Base-by-base conservation (phyloP, 2,113 vertebrate genomes). In the Varanus salvator region DNA sequence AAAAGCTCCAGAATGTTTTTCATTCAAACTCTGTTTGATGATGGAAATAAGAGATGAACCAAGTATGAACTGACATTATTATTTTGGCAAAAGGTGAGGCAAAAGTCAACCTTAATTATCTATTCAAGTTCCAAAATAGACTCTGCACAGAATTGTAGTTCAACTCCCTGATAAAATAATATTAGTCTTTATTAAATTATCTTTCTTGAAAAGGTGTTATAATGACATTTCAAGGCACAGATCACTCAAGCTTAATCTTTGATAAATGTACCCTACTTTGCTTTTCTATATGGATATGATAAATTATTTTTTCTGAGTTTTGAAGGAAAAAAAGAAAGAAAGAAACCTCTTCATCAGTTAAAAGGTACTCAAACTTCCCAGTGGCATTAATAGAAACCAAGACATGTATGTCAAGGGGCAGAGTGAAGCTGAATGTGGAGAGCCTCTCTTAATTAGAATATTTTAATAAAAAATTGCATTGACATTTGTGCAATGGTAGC, bases 381-480 rank as follows among this genome's bases (percentile, higher is more conserved):
- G 3, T 52, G 50, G 64, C 29, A 60, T 78, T 72, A 74, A 84
- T 8, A 34, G 48, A 83, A 78, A 31, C 64, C 29, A 84, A 83
- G 81, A 31, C 29, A 64, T 38, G 52, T 21, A 68, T 78, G 66
- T 87, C 90, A 78, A 91, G 74, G 85, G 81, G 60, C 48, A 69
- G 80, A 87, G 68, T 14, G 34, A 21, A 87, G 80, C 60, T 91
- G 87, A 91, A 87, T 71, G 80, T 78, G 60, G 80, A 84, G 80
- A 71, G 27, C 27, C 64, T 87, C 90, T 84, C 60, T 91, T 87
- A 87, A 78, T 91, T 87, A 84, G 80, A 87, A 83, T 91, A 84
- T 78, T 69, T 91, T 84, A 84, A 91, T 87, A 87, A 87, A 84
- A 82, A 91, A 87, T 78, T 84, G 64, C 48, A 25, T 71, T 87